Base-by-base conservation (phyloP, 2,797 vertebrate species). In the Mus spretus region DNA sequence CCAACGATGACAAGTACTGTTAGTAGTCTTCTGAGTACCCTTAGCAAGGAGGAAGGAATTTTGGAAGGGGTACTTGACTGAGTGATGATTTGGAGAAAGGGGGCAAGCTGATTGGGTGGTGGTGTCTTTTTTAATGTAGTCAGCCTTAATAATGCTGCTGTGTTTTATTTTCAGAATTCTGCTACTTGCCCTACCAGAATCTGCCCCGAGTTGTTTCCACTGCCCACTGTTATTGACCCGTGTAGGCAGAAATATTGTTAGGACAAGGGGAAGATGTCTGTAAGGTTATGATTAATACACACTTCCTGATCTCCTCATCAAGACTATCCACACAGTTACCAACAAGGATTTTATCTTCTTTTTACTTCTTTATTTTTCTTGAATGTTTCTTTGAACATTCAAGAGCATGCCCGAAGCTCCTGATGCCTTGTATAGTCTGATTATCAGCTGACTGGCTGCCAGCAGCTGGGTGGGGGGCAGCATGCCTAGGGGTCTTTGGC, bases 141-240 rank as follows among this genome's bases (percentile, higher is more conserved):
- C 13, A 80, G 17, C 19, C 47, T 85, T 90, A 89, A 80, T 37
- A 10, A 57, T 97, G 28, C 86, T 96, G 8, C 40, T 86, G 1
- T 77, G 44, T 86, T 50, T 81, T 95, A 53, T 89, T 90, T 97
- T 83, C 44, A 91, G 37, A 84, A 78, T 89, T 92, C 53, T 91
- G 17, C 15, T 87, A 1, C 47, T 85, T 81, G 26, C 67, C 31
- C 90, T 93, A 67, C 28, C 1, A 91, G 75, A 87, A 61, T 90
- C 59, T 93, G 85, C 53, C 91, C 83, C 53, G 9, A 63, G 55
- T 74, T 40, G 75, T 55, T 37, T 80, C 0, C n/a, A n/a, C n/a
- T 50, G 9, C n/a, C n/a, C 19, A 61, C 40, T 3, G 4, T 89
- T 59, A 15, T 0, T 77, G 72, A 85, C 44, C 65, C 15, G 14